phyloP scores from a whole-genome alignment of 2,888 invertebrate genomes.

The Flexamia atlantica region DNA sequence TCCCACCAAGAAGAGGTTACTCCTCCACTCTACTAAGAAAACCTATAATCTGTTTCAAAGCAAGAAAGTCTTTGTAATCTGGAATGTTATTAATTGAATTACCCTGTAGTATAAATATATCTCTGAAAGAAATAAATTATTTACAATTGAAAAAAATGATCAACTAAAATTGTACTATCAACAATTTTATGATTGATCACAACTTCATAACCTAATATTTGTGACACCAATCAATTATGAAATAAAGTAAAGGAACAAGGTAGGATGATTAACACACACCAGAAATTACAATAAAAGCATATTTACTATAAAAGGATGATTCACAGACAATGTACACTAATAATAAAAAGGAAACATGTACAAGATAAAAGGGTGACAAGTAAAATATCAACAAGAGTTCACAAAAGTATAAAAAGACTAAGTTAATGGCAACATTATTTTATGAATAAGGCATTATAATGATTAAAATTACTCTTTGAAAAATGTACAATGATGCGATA shows the following conservation, averaged over 20 bases:
- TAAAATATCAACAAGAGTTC: slow-evolving; percentile 16
- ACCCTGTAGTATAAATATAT: too few species aligned
- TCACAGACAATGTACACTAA: slow-evolving; percentile 36
- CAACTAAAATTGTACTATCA: too few species aligned
- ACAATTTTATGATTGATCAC: too few species aligned
- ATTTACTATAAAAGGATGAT: slow-evolving; percentile 38
- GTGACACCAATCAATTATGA: too few species aligned
- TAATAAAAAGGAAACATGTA: slow-evolving; percentile 7
- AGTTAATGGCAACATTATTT: slow-evolving; percentile 39
- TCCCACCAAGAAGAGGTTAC: too few species aligned
- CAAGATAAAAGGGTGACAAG: slow-evolving; percentile 2
- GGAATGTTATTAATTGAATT: too few species aligned
- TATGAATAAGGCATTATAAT: slow-evolving; percentile 37
- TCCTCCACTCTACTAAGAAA: too few species aligned
- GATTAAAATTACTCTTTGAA: not conserved
- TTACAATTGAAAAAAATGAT: too few species aligned
- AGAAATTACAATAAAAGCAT: slow-evolving; percentile 16
- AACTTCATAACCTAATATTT: too few species aligned
- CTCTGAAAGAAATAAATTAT: too few species aligned
- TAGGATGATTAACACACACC: not conserved
- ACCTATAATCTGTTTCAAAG: too few species aligned
- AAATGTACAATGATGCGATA: slow-evolving; percentile 43
- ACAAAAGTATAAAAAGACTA: slow-evolving; percentile 52
- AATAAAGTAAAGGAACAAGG: not conserved
- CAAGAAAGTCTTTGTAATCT: too few species aligned